Evolutionary conservation across 1,140 invertebrate genomes (phyloP), one percentile per base, ranked within the genome.

Genomic region (Drosophila pandora): DNA sequence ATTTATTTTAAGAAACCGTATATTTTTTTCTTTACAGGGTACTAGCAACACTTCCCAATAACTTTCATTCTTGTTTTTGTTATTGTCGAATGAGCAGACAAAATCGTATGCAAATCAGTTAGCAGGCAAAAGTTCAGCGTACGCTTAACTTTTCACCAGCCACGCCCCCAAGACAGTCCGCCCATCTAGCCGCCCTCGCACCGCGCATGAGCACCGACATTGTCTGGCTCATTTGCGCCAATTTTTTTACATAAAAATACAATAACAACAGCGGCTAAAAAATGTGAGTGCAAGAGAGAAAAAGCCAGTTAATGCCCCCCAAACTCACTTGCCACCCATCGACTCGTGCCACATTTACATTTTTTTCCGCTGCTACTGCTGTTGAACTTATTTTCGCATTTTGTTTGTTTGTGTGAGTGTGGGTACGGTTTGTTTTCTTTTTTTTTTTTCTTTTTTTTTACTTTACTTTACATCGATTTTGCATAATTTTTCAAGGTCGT

Each of bases 401-500:
- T 89, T 85, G 79, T 81, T 78, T 76, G 74, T 61, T 69, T 78
- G 72, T 62, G 45, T 70, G 73, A 82, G 60, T 72, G 76, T 62
- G 57, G 61, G 76, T 74, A 48, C 59, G 47, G 67, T 37, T 76
- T 47, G 55, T 47, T 76, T 58, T 68, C 34, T 12, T 37, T 37
- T 37, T 37, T 17, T 57, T 45, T 59, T 43, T 74, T 53, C 13
- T 21, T 49, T 53, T 57, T 56, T 61, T 63, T 69, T 54, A 57
- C 67, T 84, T 79, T 80, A 71, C 80, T 80, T 88, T 88, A 84
- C 84, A 89, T 89, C 76, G 84, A 89, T 89, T 89, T 90, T 89
- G 84, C 79, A 89, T 89, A 89, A 90, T 89, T 88, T 89, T 89
- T 89, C 84, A 89, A 89, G 84, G 84, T 89, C 84, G 85, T 72